Evolutionary conservation across 1,140 invertebrate genomes (phyloP).

Genomic region (Carposina sasakii): DNA sequence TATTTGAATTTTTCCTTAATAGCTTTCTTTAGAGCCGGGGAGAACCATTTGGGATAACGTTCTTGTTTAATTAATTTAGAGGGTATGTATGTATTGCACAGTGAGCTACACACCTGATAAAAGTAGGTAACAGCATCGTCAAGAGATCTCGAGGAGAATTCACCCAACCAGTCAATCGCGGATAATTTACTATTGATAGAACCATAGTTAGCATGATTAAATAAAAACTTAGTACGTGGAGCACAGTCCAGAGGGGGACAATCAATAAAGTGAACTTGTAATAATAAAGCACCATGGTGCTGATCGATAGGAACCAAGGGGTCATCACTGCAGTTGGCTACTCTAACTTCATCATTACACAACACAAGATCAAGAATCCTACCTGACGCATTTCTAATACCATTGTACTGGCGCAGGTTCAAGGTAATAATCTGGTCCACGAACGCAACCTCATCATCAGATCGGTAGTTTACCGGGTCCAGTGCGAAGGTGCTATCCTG

Average conservation of each 20-base stretch:
- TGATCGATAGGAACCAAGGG: slow-evolving; percentile 16
- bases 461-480: not conserved
- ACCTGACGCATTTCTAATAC: slow-evolving; percentile 10
- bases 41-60: too few species aligned
- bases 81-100: too few species aligned
- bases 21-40: too few species aligned
- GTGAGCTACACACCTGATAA: too few species aligned
- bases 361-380: slow-evolving; percentile 20
- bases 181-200: too few species aligned
- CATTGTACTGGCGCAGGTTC: slow-evolving; percentile 13
- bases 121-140: too few species aligned
- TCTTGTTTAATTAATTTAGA: too few species aligned
- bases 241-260: not conserved
- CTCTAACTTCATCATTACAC: slow-evolving; percentile 12
- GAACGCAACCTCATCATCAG: slow-evolving; percentile 6
- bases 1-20: too few species aligned
- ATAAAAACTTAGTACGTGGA: not conserved
- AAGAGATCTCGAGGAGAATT: too few species aligned
- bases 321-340: slow-evolving; percentile 13
- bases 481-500: too few species aligned
- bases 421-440: slow-evolving; percentile 13
- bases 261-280: slow-evolving; percentile 2
- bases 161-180: too few species aligned
- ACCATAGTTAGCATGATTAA: too few species aligned
- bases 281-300: slow-evolving; percentile 15